These are phyloP conservation scores for Nematostella vectensis DNA, from an alignment of 92 coral and sea anemone species.

Conservation along the genomic window DNA sequence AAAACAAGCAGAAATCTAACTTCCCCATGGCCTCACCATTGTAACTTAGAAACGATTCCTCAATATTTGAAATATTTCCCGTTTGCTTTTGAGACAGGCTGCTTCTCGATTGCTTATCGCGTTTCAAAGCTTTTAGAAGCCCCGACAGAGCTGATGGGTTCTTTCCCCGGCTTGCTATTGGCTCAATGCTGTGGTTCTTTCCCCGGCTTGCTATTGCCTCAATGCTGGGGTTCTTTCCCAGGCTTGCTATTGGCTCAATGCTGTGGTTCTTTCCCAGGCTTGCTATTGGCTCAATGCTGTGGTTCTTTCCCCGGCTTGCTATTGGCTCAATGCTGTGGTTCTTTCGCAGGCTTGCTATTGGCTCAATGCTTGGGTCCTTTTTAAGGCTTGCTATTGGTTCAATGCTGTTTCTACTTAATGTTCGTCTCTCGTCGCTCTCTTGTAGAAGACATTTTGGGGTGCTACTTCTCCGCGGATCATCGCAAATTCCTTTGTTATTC, in stretches of 20 bases:
- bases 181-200: background rate
- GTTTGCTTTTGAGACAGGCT: too few relatives aligned
- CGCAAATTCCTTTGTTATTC: too few relatives aligned
- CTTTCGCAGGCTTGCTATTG: too few relatives aligned
- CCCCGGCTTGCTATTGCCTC: too few relatives aligned
- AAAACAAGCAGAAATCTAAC: slow-evolving; percentile 46
- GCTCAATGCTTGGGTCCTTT: too few relatives aligned
- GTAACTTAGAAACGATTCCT: background rate
- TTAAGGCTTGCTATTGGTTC: slow-evolving; percentile 13
- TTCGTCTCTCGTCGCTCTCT: too few relatives aligned
- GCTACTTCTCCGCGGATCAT: too few relatives aligned
- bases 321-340: background rate
- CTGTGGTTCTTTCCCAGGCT: too few relatives aligned
- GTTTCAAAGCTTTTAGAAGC: slow-evolving; percentile 36
- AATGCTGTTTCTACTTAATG: background rate
- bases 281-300: too few relatives aligned
- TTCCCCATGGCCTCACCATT: slow-evolving; percentile 18
- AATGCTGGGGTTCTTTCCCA: slow-evolving; percentile 51
- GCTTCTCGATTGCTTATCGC: slow-evolving; percentile 15
- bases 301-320: slow-evolving; percentile 29
- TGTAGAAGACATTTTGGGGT: too few relatives aligned
- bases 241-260: background rate
- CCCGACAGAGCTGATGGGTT: slow-evolving; percentile 29
- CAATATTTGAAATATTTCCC: background rate
- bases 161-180: slow-evolving; percentile 25